Percentiles rank a stretch among this genome's conserved stretches.
These are phyloP conservation scores for Cylindroiulus punctatus DNA, from an alignment of 2,888 invertebrate species.

Conservation along the genomic window DNA sequence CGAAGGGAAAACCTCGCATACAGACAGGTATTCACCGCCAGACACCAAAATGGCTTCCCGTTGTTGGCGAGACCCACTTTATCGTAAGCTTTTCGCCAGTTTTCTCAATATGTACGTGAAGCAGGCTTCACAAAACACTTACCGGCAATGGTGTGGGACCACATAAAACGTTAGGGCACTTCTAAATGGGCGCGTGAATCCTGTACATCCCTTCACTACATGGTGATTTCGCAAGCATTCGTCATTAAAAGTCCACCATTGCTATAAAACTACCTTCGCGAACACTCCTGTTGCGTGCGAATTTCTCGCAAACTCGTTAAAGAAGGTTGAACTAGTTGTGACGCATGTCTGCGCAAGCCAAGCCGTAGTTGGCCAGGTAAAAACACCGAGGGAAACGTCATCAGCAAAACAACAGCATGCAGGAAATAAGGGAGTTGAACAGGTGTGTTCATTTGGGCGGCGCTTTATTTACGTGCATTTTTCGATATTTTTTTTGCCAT, in stretches of 20 bases:
- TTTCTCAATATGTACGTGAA: neutral
- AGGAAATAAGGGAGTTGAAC: slow-evolving; percentile 28
- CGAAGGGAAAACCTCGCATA: neutral
- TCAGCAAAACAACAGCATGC: slow-evolving; percentile 35
- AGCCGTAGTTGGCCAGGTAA: slow-evolving; percentile 47
- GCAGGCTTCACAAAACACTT: neutral
- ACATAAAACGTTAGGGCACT: slow-evolving; percentile 43
- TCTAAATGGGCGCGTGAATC: neutral
- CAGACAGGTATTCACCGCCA: neutral
- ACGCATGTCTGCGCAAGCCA: slow-evolving; percentile 22
- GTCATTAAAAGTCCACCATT: slow-evolving; percentile 39
- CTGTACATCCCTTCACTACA: neutral
- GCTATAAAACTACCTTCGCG: slow-evolving; percentile 37
- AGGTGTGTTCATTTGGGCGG: slow-evolving; percentile 45
- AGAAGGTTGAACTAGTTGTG: slow-evolving; percentile 45
- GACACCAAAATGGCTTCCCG: slow-evolving; percentile 44
- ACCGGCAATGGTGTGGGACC: slow-evolving; percentile 43
- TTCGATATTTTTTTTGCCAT: neutral
- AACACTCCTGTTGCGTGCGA: slow-evolving; percentile 47
- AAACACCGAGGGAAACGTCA: neutral
- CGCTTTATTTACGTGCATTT: slow-evolving; percentile 14
- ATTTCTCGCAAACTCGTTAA: slow-evolving; percentile 34
- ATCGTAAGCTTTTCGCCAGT: slow-evolving; percentile 47
- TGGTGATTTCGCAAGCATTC: slow-evolving; percentile 20
- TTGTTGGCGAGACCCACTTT: slow-evolving; percentile 46